phyloP scores from a whole-genome alignment of 2,113 vertebrate genomes.

The mouse (Mus musculus) region DNA sequence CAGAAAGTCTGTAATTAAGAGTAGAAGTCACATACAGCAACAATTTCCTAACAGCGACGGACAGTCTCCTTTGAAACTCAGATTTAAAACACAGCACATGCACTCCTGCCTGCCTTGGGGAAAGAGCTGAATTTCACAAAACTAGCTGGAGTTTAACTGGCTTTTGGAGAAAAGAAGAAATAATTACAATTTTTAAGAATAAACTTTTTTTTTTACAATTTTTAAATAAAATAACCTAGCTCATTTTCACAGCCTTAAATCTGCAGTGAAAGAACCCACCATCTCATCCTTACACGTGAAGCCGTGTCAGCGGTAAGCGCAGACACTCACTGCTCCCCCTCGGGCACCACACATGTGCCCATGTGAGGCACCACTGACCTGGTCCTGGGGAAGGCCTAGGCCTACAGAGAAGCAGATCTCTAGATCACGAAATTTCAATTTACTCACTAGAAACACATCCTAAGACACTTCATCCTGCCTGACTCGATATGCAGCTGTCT shows the following conservation, averaged over 20 bases:
- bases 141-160: not conserved
- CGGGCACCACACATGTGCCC: not conserved
- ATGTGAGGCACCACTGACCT: not conserved
- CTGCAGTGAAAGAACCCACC: not conserved
- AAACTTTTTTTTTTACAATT: not conserved
- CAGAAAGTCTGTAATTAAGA: not conserved
- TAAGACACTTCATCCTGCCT: not conserved
- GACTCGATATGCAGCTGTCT: not conserved
- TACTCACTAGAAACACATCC: not conserved
- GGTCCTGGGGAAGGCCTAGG: not conserved
- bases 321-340: not conserved
- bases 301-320: too few relatives aligned
- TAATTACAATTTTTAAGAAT: not conserved
- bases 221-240: not conserved
- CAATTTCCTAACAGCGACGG: not conserved
- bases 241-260: not conserved
- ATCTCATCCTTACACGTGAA: too few relatives aligned
- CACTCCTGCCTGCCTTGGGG: not conserved
- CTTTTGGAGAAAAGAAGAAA: slow-evolving; percentile 28
- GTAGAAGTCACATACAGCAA: not conserved
- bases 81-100: not conserved
- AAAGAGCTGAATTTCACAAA: slow-evolving; percentile 16
- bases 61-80: not conserved
- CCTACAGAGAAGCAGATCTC: not conserved
- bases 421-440: not conserved